Evolutionary conservation across 2,888 invertebrate species (phyloP).

Genomic region (Leptinotarsa tumamoca): DNA sequence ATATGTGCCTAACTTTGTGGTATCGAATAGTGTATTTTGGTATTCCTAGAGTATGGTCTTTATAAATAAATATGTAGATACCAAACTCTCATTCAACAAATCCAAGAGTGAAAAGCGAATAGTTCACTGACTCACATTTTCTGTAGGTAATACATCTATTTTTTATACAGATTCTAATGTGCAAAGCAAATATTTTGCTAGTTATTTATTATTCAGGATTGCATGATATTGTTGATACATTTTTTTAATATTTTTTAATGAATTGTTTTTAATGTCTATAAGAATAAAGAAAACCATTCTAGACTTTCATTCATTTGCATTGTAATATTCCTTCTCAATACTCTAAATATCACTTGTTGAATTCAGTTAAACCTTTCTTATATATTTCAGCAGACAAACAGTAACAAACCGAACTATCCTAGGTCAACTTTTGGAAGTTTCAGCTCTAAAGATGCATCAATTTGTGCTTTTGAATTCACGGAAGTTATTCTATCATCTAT

Average conservation of each 20-base stretch:
- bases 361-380: too few relatives aligned
- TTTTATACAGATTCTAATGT: constrained; percentile 28
- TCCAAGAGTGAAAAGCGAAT: neutral
- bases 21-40: neutral
- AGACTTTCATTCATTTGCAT: neutral
- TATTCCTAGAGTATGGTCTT: too few relatives aligned
- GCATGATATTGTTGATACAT: constrained; percentile 31
- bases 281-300: neutral
- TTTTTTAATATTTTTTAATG: constrained; percentile 38
- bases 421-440: too few relatives aligned
- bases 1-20: constrained; percentile 2
- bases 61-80: neutral
- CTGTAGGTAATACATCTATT: constrained; percentile 21
- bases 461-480: too few relatives aligned
- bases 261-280: constrained; percentile 13
- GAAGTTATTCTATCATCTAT: too few relatives aligned
- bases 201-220: constrained; percentile 21
- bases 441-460: too few relatives aligned
- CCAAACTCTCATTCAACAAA: neutral
- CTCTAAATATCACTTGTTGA: too few relatives aligned
- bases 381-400: too few relatives aligned
- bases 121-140: constrained; percentile 6
- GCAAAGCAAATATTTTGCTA: constrained; percentile 32
- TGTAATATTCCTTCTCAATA: neutral
- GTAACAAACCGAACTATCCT: too few relatives aligned